Conservation (phyloP, 2,888 invertebrate genomes). For the Keiferia lycopersicella region DNA sequence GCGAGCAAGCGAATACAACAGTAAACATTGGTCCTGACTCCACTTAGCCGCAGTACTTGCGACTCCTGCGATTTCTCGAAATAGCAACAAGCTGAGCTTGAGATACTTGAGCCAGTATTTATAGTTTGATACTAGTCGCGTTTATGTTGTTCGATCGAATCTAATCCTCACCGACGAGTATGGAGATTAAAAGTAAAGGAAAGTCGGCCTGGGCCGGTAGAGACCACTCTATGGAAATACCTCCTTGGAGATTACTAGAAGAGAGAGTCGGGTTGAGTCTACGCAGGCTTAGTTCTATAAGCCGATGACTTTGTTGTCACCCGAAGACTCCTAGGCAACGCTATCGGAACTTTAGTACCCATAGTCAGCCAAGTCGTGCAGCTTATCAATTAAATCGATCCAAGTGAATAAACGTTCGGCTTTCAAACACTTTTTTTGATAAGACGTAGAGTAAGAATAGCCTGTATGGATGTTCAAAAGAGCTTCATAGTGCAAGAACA, state of each 20-base stretch:
- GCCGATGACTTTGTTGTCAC: slow-evolving; percentile 51
- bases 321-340: slow-evolving; percentile 55
- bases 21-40: slow-evolving; percentile 24
- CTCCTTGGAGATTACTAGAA: slow-evolving; percentile 44
- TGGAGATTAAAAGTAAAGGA: slow-evolving; percentile 35
- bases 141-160: slow-evolving; percentile 18
- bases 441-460: not conserved
- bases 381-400: slow-evolving; percentile 24
- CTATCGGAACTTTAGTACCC: slow-evolving; percentile 56
- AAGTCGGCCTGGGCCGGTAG: slow-evolving; percentile 41
- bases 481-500: not conserved
- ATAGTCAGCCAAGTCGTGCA: slow-evolving; percentile 40
- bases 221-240: slow-evolving; percentile 35
- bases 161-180: slow-evolving; percentile 16
- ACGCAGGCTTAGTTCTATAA: slow-evolving; percentile 56
- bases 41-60: slow-evolving; percentile 12
- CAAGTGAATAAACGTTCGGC: slow-evolving; percentile 8
- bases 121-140: slow-evolving; percentile 14
- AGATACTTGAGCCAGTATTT: slow-evolving; percentile 9
- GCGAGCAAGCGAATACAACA: slow-evolving; percentile 13
- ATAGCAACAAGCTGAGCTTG: slow-evolving; percentile 19
- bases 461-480: not conserved
- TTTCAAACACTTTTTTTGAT: slow-evolving; percentile 1
- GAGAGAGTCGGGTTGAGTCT: slow-evolving; percentile 45
- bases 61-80: slow-evolving; percentile 23